These are phyloP conservation scores for Hemicrepidius hirtus DNA, from an alignment of 2,888 invertebrate species.

Conservation along the genomic window DNA sequence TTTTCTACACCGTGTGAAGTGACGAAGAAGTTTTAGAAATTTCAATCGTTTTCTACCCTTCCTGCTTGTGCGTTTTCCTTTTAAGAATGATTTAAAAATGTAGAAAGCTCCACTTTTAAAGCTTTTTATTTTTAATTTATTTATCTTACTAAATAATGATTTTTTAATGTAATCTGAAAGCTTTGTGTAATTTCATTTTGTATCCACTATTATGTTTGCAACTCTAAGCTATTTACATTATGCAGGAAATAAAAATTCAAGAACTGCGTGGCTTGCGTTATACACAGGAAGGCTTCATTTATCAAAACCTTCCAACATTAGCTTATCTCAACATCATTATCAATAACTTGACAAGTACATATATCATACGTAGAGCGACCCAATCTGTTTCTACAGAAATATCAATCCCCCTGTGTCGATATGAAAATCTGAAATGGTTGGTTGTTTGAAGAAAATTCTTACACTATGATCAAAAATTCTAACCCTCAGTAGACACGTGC, in stretches of 20 bases:
- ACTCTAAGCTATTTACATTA: constrained; percentile 1
- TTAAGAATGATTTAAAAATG: too few relatives aligned
- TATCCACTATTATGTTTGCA: neutral
- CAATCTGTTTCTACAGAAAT: constrained; percentile 18
- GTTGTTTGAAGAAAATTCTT: neutral
- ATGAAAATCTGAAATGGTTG: neutral
- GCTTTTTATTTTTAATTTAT: too few relatives aligned
- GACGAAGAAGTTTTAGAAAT: too few relatives aligned
- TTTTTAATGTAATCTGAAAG: neutral
- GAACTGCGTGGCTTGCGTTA: constrained; percentile 28
- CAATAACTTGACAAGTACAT: constrained; percentile 33
- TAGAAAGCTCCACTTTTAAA: too few relatives aligned
- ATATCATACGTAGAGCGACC: constrained; percentile 16
- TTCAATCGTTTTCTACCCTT: too few relatives aligned
- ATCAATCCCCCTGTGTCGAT: neutral
- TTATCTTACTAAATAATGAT: too few relatives aligned
- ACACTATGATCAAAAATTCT: neutral
- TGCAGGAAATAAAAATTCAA: constrained; percentile 24
- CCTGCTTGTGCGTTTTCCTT: too few relatives aligned
- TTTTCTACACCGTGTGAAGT: too few relatives aligned
- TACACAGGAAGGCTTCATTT: constrained; percentile 33
- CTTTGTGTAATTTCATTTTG: neutral
- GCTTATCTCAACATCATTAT: constrained; percentile 35
- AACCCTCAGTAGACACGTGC: constrained; percentile 11
- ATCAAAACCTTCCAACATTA: constrained; percentile 36